Conservation (phyloP, 2,113 vertebrate species). For the Puffinus mauretanicus region DNA sequence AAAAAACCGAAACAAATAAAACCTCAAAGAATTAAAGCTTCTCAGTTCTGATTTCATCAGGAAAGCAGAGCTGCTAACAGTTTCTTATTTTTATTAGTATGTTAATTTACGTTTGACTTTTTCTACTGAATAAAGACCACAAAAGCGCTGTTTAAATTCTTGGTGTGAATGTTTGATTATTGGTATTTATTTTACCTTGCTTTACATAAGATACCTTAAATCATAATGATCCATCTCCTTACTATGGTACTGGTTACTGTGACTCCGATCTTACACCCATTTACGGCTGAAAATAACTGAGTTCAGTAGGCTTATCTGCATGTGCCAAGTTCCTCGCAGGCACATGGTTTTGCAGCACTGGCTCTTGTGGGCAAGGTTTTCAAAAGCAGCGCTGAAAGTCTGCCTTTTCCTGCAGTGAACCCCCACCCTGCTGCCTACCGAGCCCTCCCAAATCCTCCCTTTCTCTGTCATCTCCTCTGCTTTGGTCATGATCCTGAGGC, state of each 20-base stretch:
- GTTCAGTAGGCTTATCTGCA: background rate
- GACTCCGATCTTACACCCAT: background rate
- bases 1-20: background rate
- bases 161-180: background rate
- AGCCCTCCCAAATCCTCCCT: background rate
- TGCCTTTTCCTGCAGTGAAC: background rate
- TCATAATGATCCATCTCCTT: background rate
- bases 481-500: background rate
- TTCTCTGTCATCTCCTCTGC: background rate
- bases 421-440: background rate
- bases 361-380: background rate
- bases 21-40: constrained; percentile 35
- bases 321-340: background rate
- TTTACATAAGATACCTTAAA: background rate
- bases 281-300: background rate
- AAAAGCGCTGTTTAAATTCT: background rate
- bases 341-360: background rate
- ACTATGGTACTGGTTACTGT: background rate
- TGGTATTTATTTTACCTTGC: background rate
- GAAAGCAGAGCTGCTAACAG: background rate
- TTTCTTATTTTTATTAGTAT: background rate
- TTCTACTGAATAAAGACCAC: background rate
- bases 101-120: background rate
- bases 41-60: constrained; percentile 43
- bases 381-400: background rate